These are phyloP conservation scores for Bucorvus abyssinicus DNA, from an alignment of 2,797 vertebrate genomes.

Conservation along the genomic window DNA sequence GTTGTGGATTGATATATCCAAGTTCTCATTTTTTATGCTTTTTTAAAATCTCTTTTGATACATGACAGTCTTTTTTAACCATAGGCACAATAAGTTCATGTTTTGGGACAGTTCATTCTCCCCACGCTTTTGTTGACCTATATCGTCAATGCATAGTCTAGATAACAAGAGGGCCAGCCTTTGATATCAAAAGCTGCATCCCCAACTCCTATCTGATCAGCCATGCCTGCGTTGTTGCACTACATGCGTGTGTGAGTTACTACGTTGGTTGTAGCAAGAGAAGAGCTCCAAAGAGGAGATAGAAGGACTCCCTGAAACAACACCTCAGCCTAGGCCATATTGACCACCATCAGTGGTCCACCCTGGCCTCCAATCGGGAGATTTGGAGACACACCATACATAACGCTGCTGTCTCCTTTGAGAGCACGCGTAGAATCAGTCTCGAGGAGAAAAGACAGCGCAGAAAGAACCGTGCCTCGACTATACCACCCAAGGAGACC, in stretches of 20 bases:
- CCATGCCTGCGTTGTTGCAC: not conserved
- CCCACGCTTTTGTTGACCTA: not conserved
- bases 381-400: too few relatives aligned
- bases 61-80: not conserved
- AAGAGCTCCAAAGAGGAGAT: too few relatives aligned
- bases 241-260: not conserved
- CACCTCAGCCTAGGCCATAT: too few relatives aligned
- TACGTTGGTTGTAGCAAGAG: rapidly evolving
- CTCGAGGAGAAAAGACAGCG: too few relatives aligned
- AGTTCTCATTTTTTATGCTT: not conserved
- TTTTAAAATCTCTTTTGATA: not conserved
- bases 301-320: too few relatives aligned
- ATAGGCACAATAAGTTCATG: not conserved
- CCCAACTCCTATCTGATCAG: not conserved
- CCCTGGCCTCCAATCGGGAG: too few relatives aligned
- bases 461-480: too few relatives aligned
- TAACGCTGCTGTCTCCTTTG: too few relatives aligned
- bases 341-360: too few relatives aligned
- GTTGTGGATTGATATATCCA: not conserved
- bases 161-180: not conserved
- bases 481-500: too few relatives aligned
- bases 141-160: not conserved
- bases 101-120: not conserved
- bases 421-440: too few relatives aligned
- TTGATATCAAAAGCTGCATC: not conserved